Base-by-base conservation (phyloP, 2,113 vertebrate genomes). In the Thunnus thynnus region DNA sequence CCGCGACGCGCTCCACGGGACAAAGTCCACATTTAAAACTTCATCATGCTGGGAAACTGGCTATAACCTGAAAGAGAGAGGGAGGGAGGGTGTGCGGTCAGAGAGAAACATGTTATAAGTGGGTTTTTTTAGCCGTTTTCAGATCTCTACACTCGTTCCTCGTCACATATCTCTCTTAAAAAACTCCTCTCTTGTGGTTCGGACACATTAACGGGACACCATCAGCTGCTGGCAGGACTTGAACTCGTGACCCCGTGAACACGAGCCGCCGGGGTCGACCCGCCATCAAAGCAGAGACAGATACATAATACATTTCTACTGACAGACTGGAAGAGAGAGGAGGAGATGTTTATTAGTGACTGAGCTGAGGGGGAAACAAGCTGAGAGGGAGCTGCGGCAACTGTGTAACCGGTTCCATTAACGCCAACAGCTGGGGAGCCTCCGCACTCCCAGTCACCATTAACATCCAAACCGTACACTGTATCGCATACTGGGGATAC, bases 351-450 rank as follows among this genome's bases (percentile, higher is more conserved):
- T 76, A 83, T 62, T 1, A 32, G 20, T 6, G 11, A 46, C 30
- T 51, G 57, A 82, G 22, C 22, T 22, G 22, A 22, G 1, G 2
- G 52, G 27, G 47, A 64, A 68, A 76, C 69, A 55, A 78, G 63
- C 67, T 52, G 22, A 22, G 22, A 22, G 78, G 25, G 58, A 69
- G 57, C 63, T 36, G 56, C 79, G 46, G 60, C 61, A 56, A 6
- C 83, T 22, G 22, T 82, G 86, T 52, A 62, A 68, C 72, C 13
- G 72, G 18, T 46, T 48, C 69, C 62, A 14, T 36, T 57, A 17
- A 52, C 50, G 61, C 18, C 69, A 47, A 30, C 90, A 89, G 88
- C 86, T 92, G 83, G 47, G 18, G 8, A 10, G 54, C 44, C 64
- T 87, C 86, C 74, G 50, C 61, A 8, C 63, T 52, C 46, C 25